These are phyloP conservation scores for Drosophila lacertosa DNA, from an alignment of 1,140 invertebrate species.

Conservation along the genomic window DNA sequence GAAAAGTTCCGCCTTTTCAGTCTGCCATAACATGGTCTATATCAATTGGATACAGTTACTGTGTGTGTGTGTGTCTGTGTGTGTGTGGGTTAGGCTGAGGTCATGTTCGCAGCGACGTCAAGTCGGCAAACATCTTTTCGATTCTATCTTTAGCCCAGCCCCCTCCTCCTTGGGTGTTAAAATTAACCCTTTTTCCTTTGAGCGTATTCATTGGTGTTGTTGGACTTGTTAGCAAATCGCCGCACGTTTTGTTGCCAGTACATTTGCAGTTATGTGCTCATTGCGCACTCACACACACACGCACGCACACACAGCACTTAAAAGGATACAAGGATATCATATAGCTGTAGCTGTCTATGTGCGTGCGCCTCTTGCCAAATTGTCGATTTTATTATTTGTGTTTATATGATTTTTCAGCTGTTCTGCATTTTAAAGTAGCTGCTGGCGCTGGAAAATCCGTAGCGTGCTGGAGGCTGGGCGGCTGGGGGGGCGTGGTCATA, in stretches of 20 bases:
- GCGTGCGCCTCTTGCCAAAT: slow-evolving; percentile 78
- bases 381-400: slow-evolving; percentile 84
- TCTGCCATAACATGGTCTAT: background rate
- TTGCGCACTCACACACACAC: slow-evolving; percentile 50
- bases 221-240: slow-evolving; percentile 66
- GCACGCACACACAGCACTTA: slow-evolving; percentile 10
- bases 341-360: slow-evolving; percentile 48
- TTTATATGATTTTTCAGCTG: slow-evolving; percentile 84
- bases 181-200: slow-evolving; percentile 61
- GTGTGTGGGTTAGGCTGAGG: slow-evolving; percentile 11
- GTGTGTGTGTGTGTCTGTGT: background rate
- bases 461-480: background rate
- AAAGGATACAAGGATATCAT: slow-evolving; percentile 35
- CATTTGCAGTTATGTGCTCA: slow-evolving; percentile 79
- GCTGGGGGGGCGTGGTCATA: slow-evolving; percentile 20
- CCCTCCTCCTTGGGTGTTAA: slow-evolving; percentile 1
- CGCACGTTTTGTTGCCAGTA: slow-evolving; percentile 80
- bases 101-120: slow-evolving; percentile 45
- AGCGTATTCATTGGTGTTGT: slow-evolving; percentile 28
- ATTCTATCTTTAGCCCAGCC: slow-evolving; percentile 7
- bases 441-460: slow-evolving; percentile 2
- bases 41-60: background rate
- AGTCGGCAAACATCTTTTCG: slow-evolving; percentile 31
- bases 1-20: slow-evolving; percentile 27
- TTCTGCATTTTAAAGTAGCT: slow-evolving; percentile 80